phyloP scores from a whole-genome alignment of 2,888 invertebrate species.

The Drosophila melanosoma region DNA sequence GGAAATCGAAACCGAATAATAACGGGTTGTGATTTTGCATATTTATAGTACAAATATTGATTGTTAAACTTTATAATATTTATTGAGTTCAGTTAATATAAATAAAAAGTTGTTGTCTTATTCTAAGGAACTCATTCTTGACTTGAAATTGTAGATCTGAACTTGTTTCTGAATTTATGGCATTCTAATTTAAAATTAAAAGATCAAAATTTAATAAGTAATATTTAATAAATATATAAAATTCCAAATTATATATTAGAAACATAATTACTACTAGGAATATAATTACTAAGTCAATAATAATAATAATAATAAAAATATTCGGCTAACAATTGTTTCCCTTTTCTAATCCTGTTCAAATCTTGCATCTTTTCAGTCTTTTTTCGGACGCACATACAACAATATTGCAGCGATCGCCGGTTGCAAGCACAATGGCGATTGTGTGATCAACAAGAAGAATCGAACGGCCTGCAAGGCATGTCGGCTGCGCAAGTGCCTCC shows the following conservation, averaged over 20 bases:
- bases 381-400: slow-evolving; percentile 96
- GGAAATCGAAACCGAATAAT: neutral
- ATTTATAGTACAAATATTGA: neutral
- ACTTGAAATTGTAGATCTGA: neutral
- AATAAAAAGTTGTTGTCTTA: neutral
- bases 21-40: neutral
- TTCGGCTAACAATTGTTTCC: neutral
- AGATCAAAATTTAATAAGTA: neutral
- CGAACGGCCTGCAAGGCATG: slow-evolving; percentile 96
- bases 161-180: neutral
- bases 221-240: no score
- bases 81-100: neutral
- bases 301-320: no score
- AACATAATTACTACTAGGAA: no score
- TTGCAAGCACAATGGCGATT: slow-evolving; percentile 96
- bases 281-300: neutral
- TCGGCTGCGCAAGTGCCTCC: slow-evolving; percentile 92
- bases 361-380: slow-evolving; percentile 89
- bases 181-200: neutral
- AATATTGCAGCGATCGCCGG: slow-evolving; percentile 94
- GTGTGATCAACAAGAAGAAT: slow-evolving; percentile 96
- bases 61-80: neutral
- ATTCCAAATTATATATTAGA: no score
- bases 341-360: neutral
- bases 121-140: neutral